Percentiles rank a stretch among this genome's conserved stretches.
Conservation (phyloP, 2,888 invertebrate species). For the Heliconius ethilla region DNA sequence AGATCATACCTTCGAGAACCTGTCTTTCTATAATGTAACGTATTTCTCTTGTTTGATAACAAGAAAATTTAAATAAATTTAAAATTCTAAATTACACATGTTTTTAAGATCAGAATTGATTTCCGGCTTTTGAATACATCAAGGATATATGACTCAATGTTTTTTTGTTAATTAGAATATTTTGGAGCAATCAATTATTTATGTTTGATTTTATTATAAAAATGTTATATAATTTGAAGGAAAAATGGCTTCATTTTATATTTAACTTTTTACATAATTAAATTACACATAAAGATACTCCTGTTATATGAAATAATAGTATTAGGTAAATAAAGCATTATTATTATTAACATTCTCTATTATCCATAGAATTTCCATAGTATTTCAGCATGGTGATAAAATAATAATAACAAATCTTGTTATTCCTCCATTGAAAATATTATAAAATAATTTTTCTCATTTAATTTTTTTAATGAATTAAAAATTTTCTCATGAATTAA, state of each 20-base stretch:
- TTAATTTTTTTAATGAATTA: too few species aligned
- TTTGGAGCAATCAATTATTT: not conserved
- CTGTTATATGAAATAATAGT: too few species aligned
- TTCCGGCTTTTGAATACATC: slow-evolving; percentile 3
- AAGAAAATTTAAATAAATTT: not conserved
- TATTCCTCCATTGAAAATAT: not conserved
- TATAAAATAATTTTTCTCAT: not conserved
- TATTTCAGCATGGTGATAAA: not conserved
- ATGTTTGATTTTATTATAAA: not conserved
- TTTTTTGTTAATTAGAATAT: slow-evolving; percentile 1
- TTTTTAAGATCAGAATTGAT: not conserved
- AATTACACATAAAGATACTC: too few species aligned
- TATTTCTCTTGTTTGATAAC: slow-evolving; percentile 24
- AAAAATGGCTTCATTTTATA: too few species aligned
- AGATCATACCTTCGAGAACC: slow-evolving; percentile 33
- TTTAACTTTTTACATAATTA: too few species aligned
- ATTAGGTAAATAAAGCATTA: too few species aligned
- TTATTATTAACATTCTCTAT: too few species aligned
- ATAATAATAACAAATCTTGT: not conserved
- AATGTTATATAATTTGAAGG: too few species aligned
- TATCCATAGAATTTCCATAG: too few species aligned
- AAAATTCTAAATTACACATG: not conserved
- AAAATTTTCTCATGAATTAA: too few species aligned
- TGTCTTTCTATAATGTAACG: slow-evolving; percentile 13
- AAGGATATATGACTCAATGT: not conserved